phyloP scores from a whole-genome alignment of 1,140 invertebrate genomes.

The Tetramorium parvispinum region DNA sequence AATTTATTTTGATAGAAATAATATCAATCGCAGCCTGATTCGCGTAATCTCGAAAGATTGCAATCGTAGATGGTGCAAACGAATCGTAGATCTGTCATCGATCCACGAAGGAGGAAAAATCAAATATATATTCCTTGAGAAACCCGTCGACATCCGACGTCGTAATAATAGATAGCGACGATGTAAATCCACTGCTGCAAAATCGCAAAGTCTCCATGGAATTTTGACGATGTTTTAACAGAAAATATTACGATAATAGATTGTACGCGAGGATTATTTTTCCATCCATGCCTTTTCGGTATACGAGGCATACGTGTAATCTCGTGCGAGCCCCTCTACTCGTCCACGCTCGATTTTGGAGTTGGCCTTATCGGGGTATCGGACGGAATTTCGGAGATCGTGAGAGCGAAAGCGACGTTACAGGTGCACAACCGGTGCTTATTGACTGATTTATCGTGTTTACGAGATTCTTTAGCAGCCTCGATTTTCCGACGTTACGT shows the following conservation, averaged over 20 bases:
- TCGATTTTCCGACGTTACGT: conserved; percentile 39
- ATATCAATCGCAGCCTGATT: background rate
- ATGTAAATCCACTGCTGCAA: background rate
- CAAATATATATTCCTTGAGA: background rate
- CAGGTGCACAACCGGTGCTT: conserved; percentile 11
- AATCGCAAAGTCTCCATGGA: background rate
- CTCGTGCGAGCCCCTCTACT: background rate
- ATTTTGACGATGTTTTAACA: conserved; percentile 27
- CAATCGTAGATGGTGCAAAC: no score
- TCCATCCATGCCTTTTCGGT: background rate
- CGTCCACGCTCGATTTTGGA: background rate
- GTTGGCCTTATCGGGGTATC: background rate
- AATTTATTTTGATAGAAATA: conserved; percentile 1
- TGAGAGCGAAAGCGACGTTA: conserved; percentile 32
- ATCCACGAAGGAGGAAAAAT: background rate
- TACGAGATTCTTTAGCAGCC: conserved; percentile 23
- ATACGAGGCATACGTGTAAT: no score
- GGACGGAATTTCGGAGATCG: conserved; percentile 23
- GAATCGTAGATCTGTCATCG: background rate
- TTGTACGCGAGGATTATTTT: background rate
- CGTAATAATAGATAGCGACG: background rate
- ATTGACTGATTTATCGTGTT: conserved; percentile 53
- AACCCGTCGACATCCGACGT: background rate
- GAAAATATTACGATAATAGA: conserved; percentile 24
- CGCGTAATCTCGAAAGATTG: background rate